These are phyloP conservation scores for Zelostemma sp. DNA, from an alignment of 1,140 invertebrate species.

Conservation along the genomic window DNA sequence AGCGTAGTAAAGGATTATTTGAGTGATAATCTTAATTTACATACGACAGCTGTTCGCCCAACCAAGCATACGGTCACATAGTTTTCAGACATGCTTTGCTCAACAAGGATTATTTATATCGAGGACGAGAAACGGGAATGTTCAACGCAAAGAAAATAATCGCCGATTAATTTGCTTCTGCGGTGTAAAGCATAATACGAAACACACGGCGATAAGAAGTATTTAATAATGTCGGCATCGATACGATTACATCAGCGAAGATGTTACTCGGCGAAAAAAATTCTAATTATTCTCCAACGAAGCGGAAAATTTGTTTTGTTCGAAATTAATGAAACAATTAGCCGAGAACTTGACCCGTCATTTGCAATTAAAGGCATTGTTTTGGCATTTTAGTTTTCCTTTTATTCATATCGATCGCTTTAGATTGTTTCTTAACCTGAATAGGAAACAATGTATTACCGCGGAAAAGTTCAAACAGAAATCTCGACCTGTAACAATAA, in stretches of 20 bases:
- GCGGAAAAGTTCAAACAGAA: neutral
- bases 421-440: neutral
- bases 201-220: constrained; percentile 20
- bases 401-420: no score
- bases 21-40: constrained; percentile 37
- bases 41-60: constrained; percentile 38
- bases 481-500: neutral
- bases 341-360: neutral
- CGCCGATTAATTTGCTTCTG: constrained; percentile 30
- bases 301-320: constrained; percentile 15
- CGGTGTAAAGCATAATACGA: constrained; percentile 23
- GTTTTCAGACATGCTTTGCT: constrained; percentile 29
- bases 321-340: neutral
- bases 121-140: constrained; percentile 42
- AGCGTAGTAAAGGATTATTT: constrained; percentile 19
- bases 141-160: constrained; percentile 26
- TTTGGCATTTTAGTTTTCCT: neutral
- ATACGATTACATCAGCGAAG: constrained; percentile 18
- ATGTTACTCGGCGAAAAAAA: constrained; percentile 2
- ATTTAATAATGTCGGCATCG: constrained; percentile 14
- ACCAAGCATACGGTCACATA: constrained; percentile 27
- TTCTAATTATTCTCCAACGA: constrained; percentile 24
- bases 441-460: neutral
- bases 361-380: neutral
- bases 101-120: constrained; percentile 39